These are phyloP conservation scores for Motacilla alba DNA, from an alignment of 2,113 vertebrate species.

Conservation along the genomic window DNA sequence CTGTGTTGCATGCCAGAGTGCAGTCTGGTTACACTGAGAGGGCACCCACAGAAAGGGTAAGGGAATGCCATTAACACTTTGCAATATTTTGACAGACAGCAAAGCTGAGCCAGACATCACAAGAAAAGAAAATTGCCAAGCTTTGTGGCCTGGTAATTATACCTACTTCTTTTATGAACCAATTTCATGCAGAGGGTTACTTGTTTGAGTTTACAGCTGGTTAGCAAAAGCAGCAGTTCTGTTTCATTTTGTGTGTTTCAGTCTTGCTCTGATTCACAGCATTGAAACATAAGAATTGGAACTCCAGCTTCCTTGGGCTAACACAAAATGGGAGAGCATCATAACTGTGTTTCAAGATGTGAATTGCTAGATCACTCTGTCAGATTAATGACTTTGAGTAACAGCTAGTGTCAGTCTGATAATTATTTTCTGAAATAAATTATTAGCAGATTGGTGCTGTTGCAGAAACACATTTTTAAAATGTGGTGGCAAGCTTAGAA, in stretches of 20 bases:
- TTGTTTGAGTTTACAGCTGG: neutral
- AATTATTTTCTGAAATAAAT: neutral
- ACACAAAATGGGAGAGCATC: neutral
- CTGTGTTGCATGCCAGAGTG: neutral
- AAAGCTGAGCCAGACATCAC: neutral
- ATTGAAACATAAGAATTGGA: neutral
- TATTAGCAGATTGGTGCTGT: neutral
- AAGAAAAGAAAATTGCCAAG: neutral
- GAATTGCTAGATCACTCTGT: neutral
- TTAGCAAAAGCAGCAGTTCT: neutral
- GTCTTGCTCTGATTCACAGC: neutral
- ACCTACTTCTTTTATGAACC: neutral
- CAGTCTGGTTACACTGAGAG: constrained; percentile 1
- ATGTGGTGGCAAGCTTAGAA: neutral
- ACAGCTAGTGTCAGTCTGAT: neutral
- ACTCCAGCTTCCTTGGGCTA: neutral
- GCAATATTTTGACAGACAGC: neutral
- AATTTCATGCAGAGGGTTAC: neutral
- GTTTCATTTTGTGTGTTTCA: neutral
- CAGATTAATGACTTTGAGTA: neutral
- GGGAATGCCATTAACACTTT: neutral
- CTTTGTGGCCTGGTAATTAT: neutral
- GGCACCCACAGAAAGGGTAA: constrained; percentile 37
- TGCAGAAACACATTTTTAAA: neutral
- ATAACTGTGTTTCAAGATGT: neutral